Evolutionary conservation across 2,113 vertebrate genomes (phyloP).

Genomic region (Hippoglossus stenolepis): DNA sequence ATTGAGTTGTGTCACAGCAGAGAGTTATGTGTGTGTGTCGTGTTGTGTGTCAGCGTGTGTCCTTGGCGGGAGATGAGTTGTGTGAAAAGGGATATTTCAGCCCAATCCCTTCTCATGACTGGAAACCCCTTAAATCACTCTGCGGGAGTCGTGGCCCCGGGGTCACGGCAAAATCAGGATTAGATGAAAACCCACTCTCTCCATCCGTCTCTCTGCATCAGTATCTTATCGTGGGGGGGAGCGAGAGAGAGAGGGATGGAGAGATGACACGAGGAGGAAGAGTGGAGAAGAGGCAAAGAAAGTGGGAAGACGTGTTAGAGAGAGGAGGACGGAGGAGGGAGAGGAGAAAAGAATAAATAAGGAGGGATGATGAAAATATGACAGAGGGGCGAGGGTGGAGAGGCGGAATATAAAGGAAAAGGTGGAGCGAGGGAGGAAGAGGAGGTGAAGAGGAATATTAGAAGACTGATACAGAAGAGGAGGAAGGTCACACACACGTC

Average conservation of each 20-base stretch:
- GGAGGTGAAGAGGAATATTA: not conserved
- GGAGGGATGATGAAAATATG: not conserved
- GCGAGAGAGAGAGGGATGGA: not conserved
- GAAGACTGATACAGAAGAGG: constrained; percentile 1
- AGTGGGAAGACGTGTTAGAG: not conserved
- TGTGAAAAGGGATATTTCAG: constrained; percentile 17
- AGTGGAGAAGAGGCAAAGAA: not conserved
- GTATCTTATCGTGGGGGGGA: not conserved
- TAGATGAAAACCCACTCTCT: constrained; percentile 11
- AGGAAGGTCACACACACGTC: not conserved
- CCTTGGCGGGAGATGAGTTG: constrained; percentile 8
- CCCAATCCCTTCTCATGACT: constrained; percentile 9
- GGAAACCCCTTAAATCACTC: constrained; percentile 9
- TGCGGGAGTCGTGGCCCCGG: not conserved
- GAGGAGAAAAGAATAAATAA: not conserved
- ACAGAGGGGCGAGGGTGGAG: not conserved
- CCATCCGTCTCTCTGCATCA: not conserved
- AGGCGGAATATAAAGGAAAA: not conserved
- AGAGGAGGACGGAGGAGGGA: not conserved
- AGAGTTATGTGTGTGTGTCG: not conserved
- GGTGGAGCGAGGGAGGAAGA: constrained; percentile 1
- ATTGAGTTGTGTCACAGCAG: not conserved
- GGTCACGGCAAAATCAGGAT: constrained; percentile 7
- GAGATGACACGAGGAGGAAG: too few species aligned
- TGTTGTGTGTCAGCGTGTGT: not conserved